These are phyloP conservation scores for Penaeus vannamei DNA, from an alignment of 1,140 invertebrate species.

Conservation along the genomic window DNA sequence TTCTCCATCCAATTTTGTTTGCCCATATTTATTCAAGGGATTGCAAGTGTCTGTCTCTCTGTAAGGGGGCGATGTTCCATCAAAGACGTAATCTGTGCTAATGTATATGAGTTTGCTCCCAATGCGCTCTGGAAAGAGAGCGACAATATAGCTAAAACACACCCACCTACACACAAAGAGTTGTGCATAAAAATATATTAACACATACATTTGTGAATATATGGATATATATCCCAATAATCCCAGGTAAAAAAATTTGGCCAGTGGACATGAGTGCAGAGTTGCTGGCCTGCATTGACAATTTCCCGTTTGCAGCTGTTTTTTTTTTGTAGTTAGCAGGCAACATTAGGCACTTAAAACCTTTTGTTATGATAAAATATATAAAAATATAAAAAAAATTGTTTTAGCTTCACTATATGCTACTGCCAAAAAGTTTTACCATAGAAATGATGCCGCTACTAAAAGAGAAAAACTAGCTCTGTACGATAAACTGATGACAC, in stretches of 20 bases:
- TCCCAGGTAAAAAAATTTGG: no score
- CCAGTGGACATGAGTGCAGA: no score
- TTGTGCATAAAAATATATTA: neutral
- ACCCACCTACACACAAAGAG: neutral
- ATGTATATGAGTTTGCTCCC: constrained; percentile 73
- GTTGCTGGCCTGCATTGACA: no score
- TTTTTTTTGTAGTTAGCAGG: neutral
- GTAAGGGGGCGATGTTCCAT: constrained; percentile 76
- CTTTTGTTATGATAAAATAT: no score
- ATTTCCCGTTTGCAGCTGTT: no score
- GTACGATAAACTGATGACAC: no score
- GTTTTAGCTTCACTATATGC: constrained; percentile 71
- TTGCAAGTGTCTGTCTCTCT: constrained; percentile 71
- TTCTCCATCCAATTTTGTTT: constrained; percentile 75
- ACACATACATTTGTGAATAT: neutral
- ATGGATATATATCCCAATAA: neutral
- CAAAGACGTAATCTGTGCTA: constrained; percentile 78
- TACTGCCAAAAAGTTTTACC: constrained; percentile 71
- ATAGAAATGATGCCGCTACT: constrained; percentile 73
- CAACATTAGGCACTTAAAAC: neutral
- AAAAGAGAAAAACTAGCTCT: no score
- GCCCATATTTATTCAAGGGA: constrained; percentile 76
- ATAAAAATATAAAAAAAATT: no score
- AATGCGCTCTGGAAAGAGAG: constrained; percentile 55
- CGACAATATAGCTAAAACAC: constrained; percentile 30